Evolutionary conservation across 2,113 vertebrate species (phyloP).

Genomic region (Onychostruthus taczanowskii): DNA sequence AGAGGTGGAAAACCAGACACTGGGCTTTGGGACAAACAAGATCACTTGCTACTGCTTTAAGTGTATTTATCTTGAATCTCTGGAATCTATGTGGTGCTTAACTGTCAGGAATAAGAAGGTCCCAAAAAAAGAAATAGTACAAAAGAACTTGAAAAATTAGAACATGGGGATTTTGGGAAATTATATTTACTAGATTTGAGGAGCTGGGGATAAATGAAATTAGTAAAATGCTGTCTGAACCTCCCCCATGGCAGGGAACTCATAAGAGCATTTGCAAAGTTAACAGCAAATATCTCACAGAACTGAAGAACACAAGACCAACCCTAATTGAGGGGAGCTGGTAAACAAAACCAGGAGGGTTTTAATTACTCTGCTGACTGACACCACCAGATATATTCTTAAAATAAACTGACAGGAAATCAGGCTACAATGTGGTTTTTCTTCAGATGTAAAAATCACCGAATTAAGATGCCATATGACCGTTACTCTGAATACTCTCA

Average conservation of each 20-base stretch:
- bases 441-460: neutral
- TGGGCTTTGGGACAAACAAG: neutral
- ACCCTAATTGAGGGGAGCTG: neutral
- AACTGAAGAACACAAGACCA: neutral
- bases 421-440: neutral
- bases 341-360: neutral
- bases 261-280: accelerated
- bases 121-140: neutral
- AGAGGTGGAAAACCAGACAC: neutral
- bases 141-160: neutral
- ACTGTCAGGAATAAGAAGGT: neutral
- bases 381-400: neutral
- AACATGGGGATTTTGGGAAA: neutral
- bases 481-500: neutral
- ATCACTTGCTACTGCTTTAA: neutral
- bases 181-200: neutral
- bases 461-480: neutral
- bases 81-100: neutral
- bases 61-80: neutral
- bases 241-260: neutral
- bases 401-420: neutral
- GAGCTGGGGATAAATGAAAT: accelerated
- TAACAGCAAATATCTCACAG: accelerated
- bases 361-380: neutral
- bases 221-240: neutral